A percentile compares a stretch with the other conserved stretches of the same genome.
Conservation (phyloP, 2,113 vertebrate species). For the Azemiops feae region DNA sequence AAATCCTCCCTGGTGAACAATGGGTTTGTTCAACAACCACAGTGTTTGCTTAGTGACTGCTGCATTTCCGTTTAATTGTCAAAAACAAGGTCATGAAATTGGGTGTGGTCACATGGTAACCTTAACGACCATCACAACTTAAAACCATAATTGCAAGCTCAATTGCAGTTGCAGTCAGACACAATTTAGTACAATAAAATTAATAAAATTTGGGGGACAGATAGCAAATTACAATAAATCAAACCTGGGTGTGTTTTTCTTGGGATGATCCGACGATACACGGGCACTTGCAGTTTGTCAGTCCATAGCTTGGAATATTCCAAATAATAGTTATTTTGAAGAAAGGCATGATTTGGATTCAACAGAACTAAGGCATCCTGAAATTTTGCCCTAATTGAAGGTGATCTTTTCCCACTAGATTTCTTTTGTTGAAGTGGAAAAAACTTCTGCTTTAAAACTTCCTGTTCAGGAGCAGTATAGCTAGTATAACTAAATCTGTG, state of each 20-base stretch:
- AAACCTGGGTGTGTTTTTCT: neutral
- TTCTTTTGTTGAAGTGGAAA: neutral
- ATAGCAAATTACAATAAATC: neutral
- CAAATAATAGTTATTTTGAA: neutral
- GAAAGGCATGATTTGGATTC: neutral
- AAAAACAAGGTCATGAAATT: neutral
- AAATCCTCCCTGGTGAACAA: neutral
- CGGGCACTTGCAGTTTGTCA: neutral
- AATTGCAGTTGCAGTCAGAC: neutral
- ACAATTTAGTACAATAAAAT: neutral
- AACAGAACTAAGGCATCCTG: neutral
- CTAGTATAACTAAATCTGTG: neutral
- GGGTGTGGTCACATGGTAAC: neutral
- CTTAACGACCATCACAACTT: neutral
- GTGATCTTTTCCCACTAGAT: neutral
- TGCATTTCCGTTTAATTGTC: neutral
- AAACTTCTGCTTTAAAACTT: neutral
- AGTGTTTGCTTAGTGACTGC: neutral
- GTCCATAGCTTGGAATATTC: neutral
- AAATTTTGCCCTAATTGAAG: neutral
- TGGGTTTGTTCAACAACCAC: neutral
- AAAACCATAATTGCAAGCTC: neutral
- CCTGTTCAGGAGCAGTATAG: neutral
- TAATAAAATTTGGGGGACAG: neutral
- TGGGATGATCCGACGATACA: neutral